phyloP scores from a whole-genome alignment of 2,888 invertebrate genomes.

The Nezara viridula region DNA sequence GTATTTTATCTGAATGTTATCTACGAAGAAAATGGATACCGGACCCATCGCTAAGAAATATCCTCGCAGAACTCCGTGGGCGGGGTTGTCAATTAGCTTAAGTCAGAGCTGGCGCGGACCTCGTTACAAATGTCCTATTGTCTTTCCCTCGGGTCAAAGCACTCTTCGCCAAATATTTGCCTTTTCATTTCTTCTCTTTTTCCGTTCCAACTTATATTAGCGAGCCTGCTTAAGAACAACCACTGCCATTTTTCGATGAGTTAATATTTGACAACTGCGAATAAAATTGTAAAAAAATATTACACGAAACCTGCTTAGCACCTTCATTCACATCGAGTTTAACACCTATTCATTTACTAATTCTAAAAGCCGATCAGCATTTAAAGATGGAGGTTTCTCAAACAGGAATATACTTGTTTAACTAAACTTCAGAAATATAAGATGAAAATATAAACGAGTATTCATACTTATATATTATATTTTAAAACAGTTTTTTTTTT shows the following conservation, averaged over 20 bases:
- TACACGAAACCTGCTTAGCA: neutral
- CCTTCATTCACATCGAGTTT: neutral
- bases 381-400: too few species aligned
- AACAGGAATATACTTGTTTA: too few species aligned
- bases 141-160: neutral
- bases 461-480: too few species aligned
- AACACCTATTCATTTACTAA: neutral
- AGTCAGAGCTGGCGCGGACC: neutral
- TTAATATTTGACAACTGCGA: neutral
- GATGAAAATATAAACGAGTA: too few species aligned
- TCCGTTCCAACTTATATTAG: neutral
- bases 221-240: neutral
- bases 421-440: too few species aligned
- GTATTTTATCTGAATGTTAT: too few species aligned
- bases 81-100: neutral
- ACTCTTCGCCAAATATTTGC: neutral
- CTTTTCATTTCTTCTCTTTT: neutral
- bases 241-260: neutral
- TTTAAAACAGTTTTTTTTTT: too few species aligned
- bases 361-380: too few species aligned
- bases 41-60: neutral
- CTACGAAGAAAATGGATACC: neutral
- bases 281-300: neutral
- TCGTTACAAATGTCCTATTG: conserved; percentile 33
- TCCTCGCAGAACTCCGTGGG: neutral